Evolutionary conservation across 2,113 vertebrate species (phyloP), one percentile per base, ranked within the genome.

Genomic region (Candoia aspera): DNA sequence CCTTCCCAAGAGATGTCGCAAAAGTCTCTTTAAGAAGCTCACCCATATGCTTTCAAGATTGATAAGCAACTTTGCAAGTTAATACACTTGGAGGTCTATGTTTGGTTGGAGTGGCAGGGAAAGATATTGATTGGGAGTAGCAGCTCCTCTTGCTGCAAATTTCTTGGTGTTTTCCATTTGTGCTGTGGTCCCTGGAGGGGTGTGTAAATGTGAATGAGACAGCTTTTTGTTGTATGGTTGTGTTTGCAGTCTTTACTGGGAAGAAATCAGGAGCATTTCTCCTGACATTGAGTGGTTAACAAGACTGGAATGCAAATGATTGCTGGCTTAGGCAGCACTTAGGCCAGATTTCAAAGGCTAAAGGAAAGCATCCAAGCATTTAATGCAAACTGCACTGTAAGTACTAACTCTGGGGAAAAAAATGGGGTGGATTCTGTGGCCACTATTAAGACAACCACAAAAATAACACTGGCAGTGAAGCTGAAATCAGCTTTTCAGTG

Each of bases 51-150:
- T 15, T 19, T 0, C 86, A 6, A 90, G 84, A 3, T 29, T 93
- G 93, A n/a, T 89, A 79, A 88, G 62, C 84, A 94, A 83, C 90
- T 91, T 93, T 24, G n/a, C 24, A 84, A 62, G 83, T n/a, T 88
- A 90, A 6, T 3, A 64, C 84, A 23, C 19, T 89, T 84, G 6
- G n/a, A 84, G 79, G 0, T 1, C 42, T 90, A 60, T 0, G 12
- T 68, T 93, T 53, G 0, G 1, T 58, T 8, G 1, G 79, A 95
- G 88, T 58, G 79, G 79, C 93, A 68, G 55, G 33, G 42, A 29
- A 95, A 89, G 86, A 87, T 93, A 94, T 93, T 93, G 93, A 95
- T 90, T 93, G 55, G 87, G 88, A 83, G 79, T 90, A 89, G 73
- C 90, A 59, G 91, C n/a, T 90, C 23, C 4, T 94, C 60, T 89